These are phyloP conservation scores for Stigmatopora nigra DNA, from an alignment of 2,113 vertebrate species.

Conservation along the genomic window DNA sequence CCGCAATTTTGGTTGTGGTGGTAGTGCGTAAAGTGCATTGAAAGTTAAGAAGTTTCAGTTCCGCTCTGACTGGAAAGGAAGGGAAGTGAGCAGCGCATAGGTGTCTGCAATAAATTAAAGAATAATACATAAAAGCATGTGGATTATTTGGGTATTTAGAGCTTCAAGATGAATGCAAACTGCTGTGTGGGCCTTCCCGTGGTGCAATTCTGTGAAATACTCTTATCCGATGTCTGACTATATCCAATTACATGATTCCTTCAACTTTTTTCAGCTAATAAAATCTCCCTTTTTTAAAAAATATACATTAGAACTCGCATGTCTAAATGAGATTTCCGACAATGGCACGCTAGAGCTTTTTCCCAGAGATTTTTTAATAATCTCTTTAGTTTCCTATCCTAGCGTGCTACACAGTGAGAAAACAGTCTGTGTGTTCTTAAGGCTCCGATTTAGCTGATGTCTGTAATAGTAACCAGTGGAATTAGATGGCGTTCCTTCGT, in stretches of 20 bases:
- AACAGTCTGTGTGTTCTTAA: constrained; percentile 66
- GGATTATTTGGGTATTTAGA: not conserved
- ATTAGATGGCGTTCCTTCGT: constrained; percentile 57
- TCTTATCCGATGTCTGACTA: constrained; percentile 34
- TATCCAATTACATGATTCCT: constrained; percentile 34
- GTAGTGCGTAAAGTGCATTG: constrained; percentile 1
- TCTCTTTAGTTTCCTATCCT: constrained; percentile 35
- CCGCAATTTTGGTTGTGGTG: not conserved
- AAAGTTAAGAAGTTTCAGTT: constrained; percentile 28
- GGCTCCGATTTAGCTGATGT: constrained; percentile 58
- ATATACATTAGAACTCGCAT: not conserved
- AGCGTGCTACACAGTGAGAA: constrained; percentile 42
- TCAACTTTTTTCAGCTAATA: not conserved
- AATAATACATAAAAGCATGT: not conserved
- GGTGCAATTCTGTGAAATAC: not conserved
- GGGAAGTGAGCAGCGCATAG: constrained; percentile 18
- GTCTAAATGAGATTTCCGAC: constrained; percentile 19
- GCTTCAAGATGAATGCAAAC: constrained; percentile 4
- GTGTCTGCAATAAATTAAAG: constrained; percentile 9
- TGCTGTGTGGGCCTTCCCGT: constrained; percentile 36
- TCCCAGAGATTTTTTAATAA: constrained; percentile 50
- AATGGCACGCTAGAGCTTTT: constrained; percentile 40
- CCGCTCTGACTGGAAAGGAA: constrained; percentile 18
- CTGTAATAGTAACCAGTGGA: constrained; percentile 67
- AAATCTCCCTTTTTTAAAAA: too few species aligned